Conservation (phyloP, 2,888 invertebrate species). For the Sussaba pulchella region DNA sequence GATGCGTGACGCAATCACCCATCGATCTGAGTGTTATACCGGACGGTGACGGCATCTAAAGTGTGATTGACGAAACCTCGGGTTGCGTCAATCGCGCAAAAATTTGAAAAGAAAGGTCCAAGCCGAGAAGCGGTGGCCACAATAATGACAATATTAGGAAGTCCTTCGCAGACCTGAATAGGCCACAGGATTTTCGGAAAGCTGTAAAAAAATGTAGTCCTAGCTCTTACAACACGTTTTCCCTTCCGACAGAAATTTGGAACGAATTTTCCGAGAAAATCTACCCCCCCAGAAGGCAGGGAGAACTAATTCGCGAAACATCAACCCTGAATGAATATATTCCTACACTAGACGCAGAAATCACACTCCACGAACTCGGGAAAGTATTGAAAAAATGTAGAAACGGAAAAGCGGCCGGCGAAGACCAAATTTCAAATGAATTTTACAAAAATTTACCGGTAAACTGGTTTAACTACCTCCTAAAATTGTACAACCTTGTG, state of each 20-base stretch:
- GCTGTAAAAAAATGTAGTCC: background rate
- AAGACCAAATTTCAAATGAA: constrained; percentile 48
- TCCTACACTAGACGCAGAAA: too few relatives aligned
- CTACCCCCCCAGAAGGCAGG: background rate
- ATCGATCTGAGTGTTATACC: too few relatives aligned
- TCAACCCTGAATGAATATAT: too few relatives aligned
- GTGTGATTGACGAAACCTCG: too few relatives aligned
- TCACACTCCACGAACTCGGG: too few relatives aligned
- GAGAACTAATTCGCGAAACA: background rate
- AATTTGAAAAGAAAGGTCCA: too few relatives aligned
- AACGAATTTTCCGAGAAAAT: constrained; percentile 17
- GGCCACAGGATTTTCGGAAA: background rate
- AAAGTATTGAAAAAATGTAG: background rate
- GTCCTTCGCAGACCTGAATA: background rate
- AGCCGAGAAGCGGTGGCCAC: too few relatives aligned
- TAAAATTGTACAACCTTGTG: constrained; percentile 51
- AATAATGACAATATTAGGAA: background rate
- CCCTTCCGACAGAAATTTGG: background rate
- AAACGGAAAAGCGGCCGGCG: constrained; percentile 53
- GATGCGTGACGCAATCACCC: too few relatives aligned
- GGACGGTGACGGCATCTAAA: too few relatives aligned
- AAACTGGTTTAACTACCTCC: background rate
- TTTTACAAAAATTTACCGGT: constrained; percentile 31
- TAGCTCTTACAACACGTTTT: background rate
- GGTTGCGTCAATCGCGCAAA: too few relatives aligned